Conservation (phyloP, 2,113 vertebrate species). For the Platichthys flesus region DNA sequence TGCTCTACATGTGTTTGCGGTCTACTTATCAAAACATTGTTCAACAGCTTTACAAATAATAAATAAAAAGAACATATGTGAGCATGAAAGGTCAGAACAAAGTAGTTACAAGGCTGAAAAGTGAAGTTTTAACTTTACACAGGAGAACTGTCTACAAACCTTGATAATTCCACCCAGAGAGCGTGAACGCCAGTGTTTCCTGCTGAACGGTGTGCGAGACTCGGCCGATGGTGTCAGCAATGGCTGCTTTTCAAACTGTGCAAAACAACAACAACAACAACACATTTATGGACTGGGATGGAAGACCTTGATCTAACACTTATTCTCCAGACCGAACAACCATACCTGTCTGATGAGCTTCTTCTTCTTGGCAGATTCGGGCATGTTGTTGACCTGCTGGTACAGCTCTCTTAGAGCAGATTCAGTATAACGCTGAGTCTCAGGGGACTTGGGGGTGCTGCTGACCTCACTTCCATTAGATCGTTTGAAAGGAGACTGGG, state of each 20-base stretch:
- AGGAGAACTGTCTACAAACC: conserved; percentile 40
- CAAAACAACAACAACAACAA: conserved; percentile 3
- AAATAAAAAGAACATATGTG: background rate
- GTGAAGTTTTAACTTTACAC: background rate
- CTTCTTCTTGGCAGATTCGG: conserved; percentile 96
- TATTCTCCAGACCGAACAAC: background rate
- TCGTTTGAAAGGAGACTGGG: conserved; percentile 52
- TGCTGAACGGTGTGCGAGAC: conserved; percentile 47
- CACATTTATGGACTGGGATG: background rate
- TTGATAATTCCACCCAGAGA: conserved; percentile 77
- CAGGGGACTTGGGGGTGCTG: conserved; percentile 12
- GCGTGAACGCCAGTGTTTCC: conserved; percentile 72
- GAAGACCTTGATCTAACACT: background rate
- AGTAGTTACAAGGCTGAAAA: background rate
- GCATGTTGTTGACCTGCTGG: conserved; percentile 91
- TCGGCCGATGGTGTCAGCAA: conserved; percentile 46
- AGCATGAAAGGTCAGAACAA: background rate
- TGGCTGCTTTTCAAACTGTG: conserved; percentile 73
- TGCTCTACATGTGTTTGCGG: background rate
- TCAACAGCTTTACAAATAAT: background rate
- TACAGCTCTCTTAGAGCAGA: conserved; percentile 91
- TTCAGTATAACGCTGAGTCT: conserved; percentile 85
- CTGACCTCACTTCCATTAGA: conserved; percentile 11
- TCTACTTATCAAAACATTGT: background rate
- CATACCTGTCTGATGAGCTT: conserved; percentile 93